A percentile compares a stretch with the other conserved stretches of the same genome.
phyloP scores from a whole-genome alignment of 1,140 invertebrate species.

The Ericerus pela region DNA sequence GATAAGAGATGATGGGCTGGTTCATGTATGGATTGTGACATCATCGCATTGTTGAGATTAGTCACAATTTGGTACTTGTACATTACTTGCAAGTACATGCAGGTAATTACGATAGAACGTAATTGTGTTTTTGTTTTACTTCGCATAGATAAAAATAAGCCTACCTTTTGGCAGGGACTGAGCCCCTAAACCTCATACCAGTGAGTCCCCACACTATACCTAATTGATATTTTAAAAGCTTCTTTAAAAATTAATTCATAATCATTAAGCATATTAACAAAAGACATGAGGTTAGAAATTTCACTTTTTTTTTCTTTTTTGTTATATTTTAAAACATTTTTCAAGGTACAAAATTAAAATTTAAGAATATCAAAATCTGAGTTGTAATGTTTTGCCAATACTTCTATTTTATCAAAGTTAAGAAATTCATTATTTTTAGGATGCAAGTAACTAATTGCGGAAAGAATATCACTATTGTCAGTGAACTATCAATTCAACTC shows the following conservation, averaged over 20 bases:
- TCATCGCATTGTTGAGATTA: too few species aligned
- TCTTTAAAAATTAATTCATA: neutral
- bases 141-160: too few species aligned
- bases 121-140: too few species aligned
- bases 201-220: too few species aligned
- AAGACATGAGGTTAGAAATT: neutral
- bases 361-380: conserved; percentile 3
- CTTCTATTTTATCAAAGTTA: neutral
- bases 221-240: neutral
- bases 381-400: neutral
- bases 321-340: neutral
- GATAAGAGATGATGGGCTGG: too few species aligned
- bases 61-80: too few species aligned
- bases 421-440: conserved; percentile 13
- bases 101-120: too few species aligned
- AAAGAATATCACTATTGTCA: neutral
- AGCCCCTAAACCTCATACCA: too few species aligned
- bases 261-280: neutral
- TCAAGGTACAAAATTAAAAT: neutral
- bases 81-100: too few species aligned
- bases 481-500: conserved; percentile 10
- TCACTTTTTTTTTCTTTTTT: neutral
- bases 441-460: neutral
- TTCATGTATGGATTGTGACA: too few species aligned
- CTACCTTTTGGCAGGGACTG: too few species aligned